These are phyloP conservation scores for Manis pentadactyla DNA, from an alignment of 2,797 vertebrate species.

Conservation along the genomic window DNA sequence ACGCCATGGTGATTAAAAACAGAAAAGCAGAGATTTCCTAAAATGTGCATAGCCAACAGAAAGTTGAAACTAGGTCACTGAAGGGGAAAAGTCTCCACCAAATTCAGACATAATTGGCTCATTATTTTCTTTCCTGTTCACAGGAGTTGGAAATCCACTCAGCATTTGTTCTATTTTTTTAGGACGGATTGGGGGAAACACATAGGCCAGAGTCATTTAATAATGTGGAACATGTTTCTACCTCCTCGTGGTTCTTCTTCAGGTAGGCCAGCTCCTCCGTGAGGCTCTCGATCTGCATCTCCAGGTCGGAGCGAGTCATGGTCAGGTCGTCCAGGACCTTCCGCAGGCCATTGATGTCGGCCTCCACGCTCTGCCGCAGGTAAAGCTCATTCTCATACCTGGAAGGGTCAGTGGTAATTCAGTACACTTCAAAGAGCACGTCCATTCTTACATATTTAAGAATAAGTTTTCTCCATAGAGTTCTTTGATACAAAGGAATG, in stretches of 20 bases:
- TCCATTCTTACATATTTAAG: not conserved
- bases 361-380: slow-evolving; percentile 70
- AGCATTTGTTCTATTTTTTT: not conserved
- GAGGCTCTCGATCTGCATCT: slow-evolving; percentile 73
- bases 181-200: not conserved
- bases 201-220: not conserved
- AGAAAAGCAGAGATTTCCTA: not conserved
- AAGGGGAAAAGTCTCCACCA: not conserved
- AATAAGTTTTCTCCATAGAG: not conserved
- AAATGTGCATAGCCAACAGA: not conserved
- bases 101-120: not conserved
- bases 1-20: not conserved
- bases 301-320: slow-evolving; percentile 71
- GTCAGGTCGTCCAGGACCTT: slow-evolving; percentile 79
- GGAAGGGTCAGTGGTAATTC: not conserved
- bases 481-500: not conserved
- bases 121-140: not conserved
- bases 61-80: not conserved
- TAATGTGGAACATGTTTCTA: not conserved
- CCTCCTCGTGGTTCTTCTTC: slow-evolving; percentile 82
- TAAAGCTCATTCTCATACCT: slow-evolving; percentile 78
- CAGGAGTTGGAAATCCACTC: not conserved
- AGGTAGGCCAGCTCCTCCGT: slow-evolving; percentile 76
- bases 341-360: slow-evolving; percentile 71
- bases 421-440: not conserved